A percentile compares a stretch with the other conserved stretches of the same genome.
These are phyloP conservation scores for Cybosia mesomella DNA, from an alignment of 2,888 invertebrate species.

Conservation along the genomic window DNA sequence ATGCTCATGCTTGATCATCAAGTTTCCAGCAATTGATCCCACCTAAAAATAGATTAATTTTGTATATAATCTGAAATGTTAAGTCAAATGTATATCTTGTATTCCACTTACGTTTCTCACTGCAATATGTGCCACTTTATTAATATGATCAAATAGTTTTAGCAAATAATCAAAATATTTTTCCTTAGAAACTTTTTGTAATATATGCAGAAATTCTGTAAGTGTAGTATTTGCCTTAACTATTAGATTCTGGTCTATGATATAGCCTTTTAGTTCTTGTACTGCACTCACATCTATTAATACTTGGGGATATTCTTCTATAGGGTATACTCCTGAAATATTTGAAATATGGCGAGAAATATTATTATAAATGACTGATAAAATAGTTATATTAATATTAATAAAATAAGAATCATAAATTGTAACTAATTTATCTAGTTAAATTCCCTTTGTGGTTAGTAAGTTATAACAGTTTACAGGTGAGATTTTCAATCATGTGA, in stretches of 20 bases:
- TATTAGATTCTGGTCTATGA: conserved; percentile 70
- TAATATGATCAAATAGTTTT: conserved; percentile 88
- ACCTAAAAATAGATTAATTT: conserved; percentile 70
- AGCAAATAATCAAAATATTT: conserved; percentile 86
- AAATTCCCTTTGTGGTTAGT: too few relatives aligned
- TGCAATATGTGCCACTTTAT: conserved; percentile 89
- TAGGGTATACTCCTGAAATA: conserved; percentile 74
- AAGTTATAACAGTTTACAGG: too few relatives aligned
- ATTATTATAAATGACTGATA: background rate
- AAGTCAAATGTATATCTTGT: background rate
- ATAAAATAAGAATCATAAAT: too few relatives aligned
- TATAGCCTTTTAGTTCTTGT: conserved; percentile 81
- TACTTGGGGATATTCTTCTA: conserved; percentile 67
- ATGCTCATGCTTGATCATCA: conserved; percentile 89
- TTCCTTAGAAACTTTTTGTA: conserved; percentile 57
- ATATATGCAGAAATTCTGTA: conserved; percentile 80
- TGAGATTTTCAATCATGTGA: too few relatives aligned
- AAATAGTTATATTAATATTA: too few relatives aligned
- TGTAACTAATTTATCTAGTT: too few relatives aligned
- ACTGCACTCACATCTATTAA: conserved; percentile 89
- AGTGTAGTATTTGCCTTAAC: conserved; percentile 87
- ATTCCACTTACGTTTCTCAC: conserved; percentile 89
- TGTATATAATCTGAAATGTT: too few relatives aligned
- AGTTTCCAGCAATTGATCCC: conserved; percentile 90
- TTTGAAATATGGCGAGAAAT: background rate